A percentile compares a stretch with the other conserved stretches of the same genome.
Conservation (phyloP, 2,888 invertebrate species). For the Chalcis sispes region DNA sequence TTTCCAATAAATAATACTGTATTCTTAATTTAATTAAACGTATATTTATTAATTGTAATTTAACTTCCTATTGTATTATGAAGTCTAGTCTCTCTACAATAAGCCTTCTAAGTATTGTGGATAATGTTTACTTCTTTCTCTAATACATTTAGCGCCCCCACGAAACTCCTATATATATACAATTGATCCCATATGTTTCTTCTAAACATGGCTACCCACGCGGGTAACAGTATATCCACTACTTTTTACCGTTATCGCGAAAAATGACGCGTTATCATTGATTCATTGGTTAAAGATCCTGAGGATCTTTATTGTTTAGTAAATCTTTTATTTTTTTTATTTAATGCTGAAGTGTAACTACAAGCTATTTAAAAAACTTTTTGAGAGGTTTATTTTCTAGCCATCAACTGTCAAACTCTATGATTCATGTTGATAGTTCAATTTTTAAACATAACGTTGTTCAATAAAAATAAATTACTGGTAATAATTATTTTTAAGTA, state of each 20-base stretch:
- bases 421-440: too few relatives aligned
- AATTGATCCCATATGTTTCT: slow-evolving; percentile 55
- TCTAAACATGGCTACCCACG: slow-evolving; percentile 56
- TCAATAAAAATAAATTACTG: neutral
- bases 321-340: neutral
- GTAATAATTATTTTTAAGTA: neutral
- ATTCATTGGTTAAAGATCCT: slow-evolving; percentile 23
- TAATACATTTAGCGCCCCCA: neutral
- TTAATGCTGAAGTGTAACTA: slow-evolving; percentile 28
- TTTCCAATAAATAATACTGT: too few relatives aligned
- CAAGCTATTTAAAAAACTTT: neutral
- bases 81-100: too few relatives aligned
- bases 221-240: slow-evolving; percentile 32
- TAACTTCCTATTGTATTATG: too few relatives aligned
- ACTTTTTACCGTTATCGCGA: slow-evolving; percentile 49
- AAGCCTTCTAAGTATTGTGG: too few relatives aligned
- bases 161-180: neutral
- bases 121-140: too few relatives aligned
- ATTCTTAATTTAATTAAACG: too few relatives aligned
- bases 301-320: neutral
- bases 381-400: slow-evolving; percentile 29
- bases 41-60: too few relatives aligned
- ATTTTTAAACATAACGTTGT: too few relatives aligned
- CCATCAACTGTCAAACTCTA: slow-evolving; percentile 30
- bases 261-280: slow-evolving; percentile 43